These are phyloP conservation scores for Siniperca obscura DNA, from an alignment of 2,797 vertebrate species.

Conservation along the genomic window DNA sequence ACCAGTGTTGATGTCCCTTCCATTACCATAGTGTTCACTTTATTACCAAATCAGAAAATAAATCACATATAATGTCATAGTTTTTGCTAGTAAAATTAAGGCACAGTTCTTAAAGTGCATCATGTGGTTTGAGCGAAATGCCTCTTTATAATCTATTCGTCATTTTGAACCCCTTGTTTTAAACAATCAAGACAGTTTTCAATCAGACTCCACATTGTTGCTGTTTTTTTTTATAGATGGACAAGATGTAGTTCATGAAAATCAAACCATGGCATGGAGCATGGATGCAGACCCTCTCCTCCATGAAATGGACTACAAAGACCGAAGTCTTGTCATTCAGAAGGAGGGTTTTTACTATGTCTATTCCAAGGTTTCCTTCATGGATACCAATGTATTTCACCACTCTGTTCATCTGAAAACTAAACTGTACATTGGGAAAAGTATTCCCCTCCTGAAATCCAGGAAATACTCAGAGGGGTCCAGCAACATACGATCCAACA, in stretches of 20 bases:
- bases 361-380: slow-evolving; percentile 82
- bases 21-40: background rate
- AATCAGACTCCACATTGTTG: background rate
- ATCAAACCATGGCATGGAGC: slow-evolving; percentile 73
- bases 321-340: slow-evolving; percentile 67
- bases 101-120: background rate
- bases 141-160: background rate
- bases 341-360: slow-evolving; percentile 82
- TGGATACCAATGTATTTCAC: rapidly evolving
- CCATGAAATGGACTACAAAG: slow-evolving; percentile 66
- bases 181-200: no score
- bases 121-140: background rate
- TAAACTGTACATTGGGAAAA: rapidly evolving
- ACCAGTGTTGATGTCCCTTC: background rate
- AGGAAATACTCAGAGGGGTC: background rate
- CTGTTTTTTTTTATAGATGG: slow-evolving; percentile 51
- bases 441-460: slow-evolving; percentile 71
- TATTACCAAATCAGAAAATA: background rate
- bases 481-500: slow-evolving; percentile 52
- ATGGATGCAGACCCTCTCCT: slow-evolving; percentile 20
- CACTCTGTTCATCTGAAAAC: slow-evolving; percentile 67
- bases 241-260: background rate
- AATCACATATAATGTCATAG: background rate
- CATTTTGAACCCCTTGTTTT: background rate
- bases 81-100: background rate